phyloP scores from a whole-genome alignment of 2,113 vertebrate species.

The Paedocypris sp. region DNA sequence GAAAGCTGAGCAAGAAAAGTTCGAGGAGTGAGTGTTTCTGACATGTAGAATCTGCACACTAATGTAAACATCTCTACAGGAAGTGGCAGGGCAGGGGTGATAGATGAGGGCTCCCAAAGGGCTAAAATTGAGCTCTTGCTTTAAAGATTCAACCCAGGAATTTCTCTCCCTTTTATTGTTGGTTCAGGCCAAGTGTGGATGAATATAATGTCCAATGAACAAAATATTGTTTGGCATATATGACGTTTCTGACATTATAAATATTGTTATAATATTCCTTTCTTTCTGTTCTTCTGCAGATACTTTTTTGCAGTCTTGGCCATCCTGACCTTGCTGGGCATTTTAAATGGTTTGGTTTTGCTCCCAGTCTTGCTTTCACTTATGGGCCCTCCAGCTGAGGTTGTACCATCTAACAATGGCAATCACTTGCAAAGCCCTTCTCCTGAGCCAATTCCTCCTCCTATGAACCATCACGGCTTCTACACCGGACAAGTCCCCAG shows the following conservation, averaged over 20 bases:
- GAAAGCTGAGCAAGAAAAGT: not conserved
- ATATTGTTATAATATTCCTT: not conserved
- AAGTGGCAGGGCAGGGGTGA: slow-evolving; percentile 44
- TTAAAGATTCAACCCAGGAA: slow-evolving; percentile 37
- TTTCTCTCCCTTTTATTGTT: slow-evolving; percentile 33
- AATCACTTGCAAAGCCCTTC: slow-evolving; percentile 53
- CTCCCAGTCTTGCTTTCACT: slow-evolving; percentile 88
- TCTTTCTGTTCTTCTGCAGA: slow-evolving; percentile 49
- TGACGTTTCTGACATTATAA: too few species aligned
- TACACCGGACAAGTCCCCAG: slow-evolving; percentile 55
- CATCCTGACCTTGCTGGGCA: slow-evolving; percentile 81
- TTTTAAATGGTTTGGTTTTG: slow-evolving; percentile 87
- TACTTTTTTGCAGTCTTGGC: slow-evolving; percentile 93
- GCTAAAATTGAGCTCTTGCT: slow-evolving; percentile 14
- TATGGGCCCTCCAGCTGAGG: slow-evolving; percentile 85
- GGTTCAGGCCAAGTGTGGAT: slow-evolving; percentile 34
- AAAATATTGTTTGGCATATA: too few species aligned
- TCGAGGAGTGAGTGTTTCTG: slow-evolving; percentile 28
- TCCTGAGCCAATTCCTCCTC: slow-evolving; percentile 51
- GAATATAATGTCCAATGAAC: too few species aligned
- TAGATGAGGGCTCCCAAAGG: slow-evolving; percentile 45
- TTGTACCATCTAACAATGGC: slow-evolving; percentile 51
- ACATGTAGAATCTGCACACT: slow-evolving; percentile 40
- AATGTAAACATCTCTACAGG: slow-evolving; percentile 50
- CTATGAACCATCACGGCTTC: slow-evolving; percentile 66